Evolutionary conservation across 2,888 invertebrate species (phyloP).

Genomic region (Acronicta aceris): DNA sequence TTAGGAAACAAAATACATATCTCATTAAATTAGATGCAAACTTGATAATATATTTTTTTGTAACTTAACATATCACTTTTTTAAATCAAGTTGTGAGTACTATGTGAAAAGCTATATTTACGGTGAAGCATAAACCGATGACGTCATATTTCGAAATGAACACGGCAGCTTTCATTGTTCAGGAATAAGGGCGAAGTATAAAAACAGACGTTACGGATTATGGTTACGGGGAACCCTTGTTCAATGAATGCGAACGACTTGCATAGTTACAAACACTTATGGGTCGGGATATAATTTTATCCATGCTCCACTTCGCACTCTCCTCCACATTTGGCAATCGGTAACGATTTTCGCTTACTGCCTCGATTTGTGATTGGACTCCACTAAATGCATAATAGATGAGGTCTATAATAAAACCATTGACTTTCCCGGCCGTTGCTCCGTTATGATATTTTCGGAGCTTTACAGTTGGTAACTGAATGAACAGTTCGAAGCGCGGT

Average conservation of each 20-base stretch:
- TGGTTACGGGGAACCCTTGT: constrained; percentile 37
- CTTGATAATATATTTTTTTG: constrained; percentile 68
- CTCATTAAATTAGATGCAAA: constrained; percentile 64
- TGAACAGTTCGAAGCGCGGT: constrained; percentile 57
- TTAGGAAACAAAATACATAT: constrained; percentile 68
- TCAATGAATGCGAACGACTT: constrained; percentile 32
- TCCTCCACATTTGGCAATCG: constrained; percentile 67
- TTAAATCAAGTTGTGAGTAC: constrained; percentile 52
- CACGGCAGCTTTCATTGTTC: constrained; percentile 36
- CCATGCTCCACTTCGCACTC: constrained; percentile 48
- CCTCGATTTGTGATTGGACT: constrained; percentile 73
- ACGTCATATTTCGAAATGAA: constrained; percentile 49
- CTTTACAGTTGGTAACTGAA: constrained; percentile 68
- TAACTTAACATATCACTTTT: constrained; percentile 59
- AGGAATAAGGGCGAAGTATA: constrained; percentile 41
- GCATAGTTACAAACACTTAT: constrained; percentile 30
- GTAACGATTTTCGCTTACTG: constrained; percentile 84
- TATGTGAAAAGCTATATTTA: constrained; percentile 61
- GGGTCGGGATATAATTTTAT: constrained; percentile 34
- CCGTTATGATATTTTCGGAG: constrained; percentile 79
- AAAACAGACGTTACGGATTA: constrained; percentile 37
- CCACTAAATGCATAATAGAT: constrained; percentile 83
- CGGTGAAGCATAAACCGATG: constrained; percentile 52
- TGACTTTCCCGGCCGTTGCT: constrained; percentile 76
- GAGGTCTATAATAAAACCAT: constrained; percentile 83